phyloP scores from a whole-genome alignment of 2,888 invertebrate genomes.

The Doris montereyensis region DNA sequence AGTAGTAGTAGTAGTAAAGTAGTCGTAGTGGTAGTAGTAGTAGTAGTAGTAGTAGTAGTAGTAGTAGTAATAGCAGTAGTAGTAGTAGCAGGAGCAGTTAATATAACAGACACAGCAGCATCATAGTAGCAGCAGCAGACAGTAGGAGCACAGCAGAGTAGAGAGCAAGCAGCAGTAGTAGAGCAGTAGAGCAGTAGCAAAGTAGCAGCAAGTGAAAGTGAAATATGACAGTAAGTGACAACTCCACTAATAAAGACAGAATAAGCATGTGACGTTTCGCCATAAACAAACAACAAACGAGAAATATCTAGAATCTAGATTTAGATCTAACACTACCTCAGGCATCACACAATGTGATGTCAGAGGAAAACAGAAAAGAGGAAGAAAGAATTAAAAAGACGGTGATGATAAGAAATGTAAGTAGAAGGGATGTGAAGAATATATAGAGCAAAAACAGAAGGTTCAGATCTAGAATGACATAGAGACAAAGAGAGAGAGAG shows the following conservation, averaged over 20 bases:
- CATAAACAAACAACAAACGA: too few relatives aligned
- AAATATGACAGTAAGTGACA: too few relatives aligned
- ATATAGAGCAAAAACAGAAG: not conserved
- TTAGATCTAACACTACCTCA: too few relatives aligned
- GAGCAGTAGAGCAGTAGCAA: not conserved
- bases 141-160: too few relatives aligned
- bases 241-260: too few relatives aligned
- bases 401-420: not conserved
- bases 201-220: too few relatives aligned
- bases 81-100: conserved; percentile 8
- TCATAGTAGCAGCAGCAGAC: not conserved
- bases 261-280: too few relatives aligned
- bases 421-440: not conserved
- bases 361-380: not conserved
- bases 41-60: conserved; percentile 20
- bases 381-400: not conserved
- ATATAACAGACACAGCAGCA: not conserved
- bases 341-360: too few relatives aligned
- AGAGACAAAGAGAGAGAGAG: not conserved
- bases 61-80: conserved; percentile 17
- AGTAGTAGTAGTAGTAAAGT: not conserved
- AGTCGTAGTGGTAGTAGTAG: not conserved
- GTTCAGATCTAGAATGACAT: not conserved
- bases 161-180: too few relatives aligned
- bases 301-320: too few relatives aligned